Conservation (phyloP, 2,113 vertebrate species). For the Danionella cerebrum region DNA sequence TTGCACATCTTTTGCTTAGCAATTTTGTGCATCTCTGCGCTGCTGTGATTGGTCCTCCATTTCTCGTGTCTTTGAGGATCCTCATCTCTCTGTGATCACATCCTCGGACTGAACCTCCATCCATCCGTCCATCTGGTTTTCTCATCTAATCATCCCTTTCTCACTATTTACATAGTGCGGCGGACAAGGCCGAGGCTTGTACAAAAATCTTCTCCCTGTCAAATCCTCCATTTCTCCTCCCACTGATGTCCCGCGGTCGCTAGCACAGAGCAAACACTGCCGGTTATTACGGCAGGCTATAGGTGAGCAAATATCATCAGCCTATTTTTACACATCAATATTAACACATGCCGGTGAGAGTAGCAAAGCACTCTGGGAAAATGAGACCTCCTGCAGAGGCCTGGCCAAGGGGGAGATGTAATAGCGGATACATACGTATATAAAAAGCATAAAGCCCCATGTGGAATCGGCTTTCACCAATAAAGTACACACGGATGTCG, state of each 20-base stretch:
- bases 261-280: conserved; percentile 58
- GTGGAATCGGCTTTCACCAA: background rate
- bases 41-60: conserved; percentile 18
- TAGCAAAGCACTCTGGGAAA: conserved; percentile 25
- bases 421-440: background rate
- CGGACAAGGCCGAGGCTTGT: conserved; percentile 46
- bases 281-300: conserved; percentile 54
- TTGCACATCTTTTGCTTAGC: background rate
- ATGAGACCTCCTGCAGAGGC: conserved; percentile 2
- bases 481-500: background rate
- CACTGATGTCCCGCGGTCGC: conserved; percentile 47
- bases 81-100: conserved; percentile 52
- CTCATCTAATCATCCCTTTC: conserved; percentile 51
- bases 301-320: conserved; percentile 65
- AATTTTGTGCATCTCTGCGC: conserved; percentile 11
- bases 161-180: conserved; percentile 62
- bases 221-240: conserved; percentile 52
- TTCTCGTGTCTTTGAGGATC: conserved; percentile 47
- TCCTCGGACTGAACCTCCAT: background rate
- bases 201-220: conserved; percentile 61
- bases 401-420: conserved; percentile 1
- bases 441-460: background rate
- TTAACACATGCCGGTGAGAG: conserved; percentile 14
- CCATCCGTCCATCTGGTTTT: background rate
- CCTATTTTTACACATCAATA: conserved; percentile 62